Conservation (phyloP, 2,113 vertebrate genomes). For the Paralichthys olivaceus region DNA sequence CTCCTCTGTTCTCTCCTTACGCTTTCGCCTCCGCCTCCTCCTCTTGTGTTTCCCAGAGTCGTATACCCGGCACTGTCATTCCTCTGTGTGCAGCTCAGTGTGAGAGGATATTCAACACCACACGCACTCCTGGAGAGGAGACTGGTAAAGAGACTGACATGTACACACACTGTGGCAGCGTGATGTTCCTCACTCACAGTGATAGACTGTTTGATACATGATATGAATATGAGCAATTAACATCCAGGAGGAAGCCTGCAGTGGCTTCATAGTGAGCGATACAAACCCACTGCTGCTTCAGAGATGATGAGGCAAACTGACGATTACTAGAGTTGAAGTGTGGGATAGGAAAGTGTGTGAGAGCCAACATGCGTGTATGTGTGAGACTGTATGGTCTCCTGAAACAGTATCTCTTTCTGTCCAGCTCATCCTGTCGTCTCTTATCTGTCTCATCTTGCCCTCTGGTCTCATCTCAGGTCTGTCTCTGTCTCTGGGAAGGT, state of each 20-base stretch:
- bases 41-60: slow-evolving; percentile 78
- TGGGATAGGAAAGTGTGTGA: slow-evolving; percentile 32
- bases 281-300: slow-evolving; percentile 6
- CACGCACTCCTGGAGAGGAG: slow-evolving; percentile 86
- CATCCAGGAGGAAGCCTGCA: not conserved
- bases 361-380: not conserved
- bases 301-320: slow-evolving; percentile 25
- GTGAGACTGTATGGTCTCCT: slow-evolving; percentile 27
- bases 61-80: slow-evolving; percentile 83
- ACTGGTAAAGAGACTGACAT: slow-evolving; percentile 79
- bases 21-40: slow-evolving; percentile 28
- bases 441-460: slow-evolving; percentile 43
- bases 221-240: not conserved
- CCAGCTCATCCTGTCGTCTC: slow-evolving; percentile 42
- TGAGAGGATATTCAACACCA: slow-evolving; percentile 88
- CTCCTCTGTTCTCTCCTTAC: slow-evolving; percentile 15
- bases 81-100: slow-evolving; percentile 88
- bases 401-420: slow-evolving; percentile 17
- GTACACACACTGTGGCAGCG: slow-evolving; percentile 10
- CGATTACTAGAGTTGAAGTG: slow-evolving; percentile 22
- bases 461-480: slow-evolving; percentile 46
- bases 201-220: not conserved
- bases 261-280: not conserved
- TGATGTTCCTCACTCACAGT: not conserved
- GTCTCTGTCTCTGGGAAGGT: slow-evolving; percentile 41